Evolutionary conservation across 2,797 vertebrate genomes (phyloP), one percentile per base, ranked within the genome.

Genomic region (Hyperoplus lanceolatus): DNA sequence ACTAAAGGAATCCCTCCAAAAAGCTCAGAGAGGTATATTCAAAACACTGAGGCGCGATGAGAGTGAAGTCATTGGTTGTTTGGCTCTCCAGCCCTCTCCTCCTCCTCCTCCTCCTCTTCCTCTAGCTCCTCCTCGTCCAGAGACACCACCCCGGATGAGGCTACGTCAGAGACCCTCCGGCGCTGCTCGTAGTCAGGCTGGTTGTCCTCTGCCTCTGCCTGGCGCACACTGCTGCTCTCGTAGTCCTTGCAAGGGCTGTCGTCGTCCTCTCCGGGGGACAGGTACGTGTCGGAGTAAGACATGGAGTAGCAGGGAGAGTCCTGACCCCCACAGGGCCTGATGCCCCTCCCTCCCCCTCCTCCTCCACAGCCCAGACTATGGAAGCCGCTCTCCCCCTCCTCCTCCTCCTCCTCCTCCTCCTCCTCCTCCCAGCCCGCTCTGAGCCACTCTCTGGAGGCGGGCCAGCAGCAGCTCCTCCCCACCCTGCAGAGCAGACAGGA

Each of bases 121-220:
- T 98, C 97, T 70, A 98, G 95, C 29, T 29, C 29, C 77, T 96
- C 97, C 86, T 99, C 97, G 6, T 98, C 97, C 70, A 98, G 95
- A 3, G 98, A 99, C 77, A 96, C 97, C 5, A 98, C 96, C 45
- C 98, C 98, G 0, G 98, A 99, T 46, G 98, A 98, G 18, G 97
- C 96, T 62, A 97, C 96, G 0, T 98, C 97, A 0, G 98, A 98
- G 64, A 96, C 95, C 92, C 97, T 97, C 83, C 97, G 94, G 76
- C 85, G 92, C 8, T 90, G 88, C 14, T 93, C 90, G 70, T 96
- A 96, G 80, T 91, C 88, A 0, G 80, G 88, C 0, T 85, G 91
- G 58, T 71, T 66, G 13, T 75, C 87, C 75, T 91, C 87, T 0
- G 77, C 78, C 77, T 87, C 89, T 58, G 78, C 87, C 46, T 85